Evolutionary conservation across 2,888 invertebrate genomes (phyloP), one percentile per base, ranked within the genome.

Genomic region (Caenorhabditis sp.): DNA sequence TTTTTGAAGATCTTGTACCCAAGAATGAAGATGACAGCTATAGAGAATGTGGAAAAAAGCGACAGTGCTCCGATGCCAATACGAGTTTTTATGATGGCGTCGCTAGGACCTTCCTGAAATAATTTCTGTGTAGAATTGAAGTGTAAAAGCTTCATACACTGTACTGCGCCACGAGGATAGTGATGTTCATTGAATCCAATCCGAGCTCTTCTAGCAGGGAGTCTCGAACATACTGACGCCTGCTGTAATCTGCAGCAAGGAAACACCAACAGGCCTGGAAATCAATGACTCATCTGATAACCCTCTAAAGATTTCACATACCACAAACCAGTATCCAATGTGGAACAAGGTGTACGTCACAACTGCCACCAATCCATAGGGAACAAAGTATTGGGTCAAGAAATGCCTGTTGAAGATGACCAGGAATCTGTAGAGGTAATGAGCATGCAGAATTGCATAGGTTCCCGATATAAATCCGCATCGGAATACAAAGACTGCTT

Each of bases 111-210:
- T 47, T 72, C 71, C 71, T 64, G 44, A 20, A 47, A n/a, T 40
- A 3, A 3, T 40, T 40, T 47, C 20, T 18, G 5, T 18, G 13
- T 40, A 9, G 15, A 67, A 35, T 32, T n/a, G n/a, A n/a, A n/a
- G n/a, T n/a, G n/a, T n/a, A n/a, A n/a, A n/a, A n/a, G n/a, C n/a
- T n/a, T 22, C 68, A 47, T 15, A 68, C 68, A 44, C 15, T 24
- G 26, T 71, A 71, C 13, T 61, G 71, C 22, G 71, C 62, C 18
- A 62, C 44, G 9, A 71, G 40, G 3, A 71, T 61, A 1, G 60
- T 70, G 0, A 70, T 37, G 22, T 71, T 55, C 61, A 55, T 55
- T 0, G 53, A 40, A 26, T 71, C 62, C 1, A 62, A 24, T 18
- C 47, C 47, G 3, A 9, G 47, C 9, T n/a, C 47, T 18, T 47